These are phyloP conservation scores for Lasaia peninsularis DNA, from an alignment of 1,140 invertebrate species.

Conservation along the genomic window DNA sequence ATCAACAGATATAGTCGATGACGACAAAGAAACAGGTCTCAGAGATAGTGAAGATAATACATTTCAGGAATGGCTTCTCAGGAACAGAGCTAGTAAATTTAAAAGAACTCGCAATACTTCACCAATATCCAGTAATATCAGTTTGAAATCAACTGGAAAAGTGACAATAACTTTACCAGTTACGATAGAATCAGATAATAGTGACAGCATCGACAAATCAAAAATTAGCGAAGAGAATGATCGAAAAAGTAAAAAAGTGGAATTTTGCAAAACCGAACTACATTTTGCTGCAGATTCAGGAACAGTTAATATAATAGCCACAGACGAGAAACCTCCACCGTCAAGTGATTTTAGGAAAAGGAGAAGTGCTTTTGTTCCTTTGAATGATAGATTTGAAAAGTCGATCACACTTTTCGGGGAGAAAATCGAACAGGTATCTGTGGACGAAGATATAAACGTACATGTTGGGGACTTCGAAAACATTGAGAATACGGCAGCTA, in stretches of 20 bases:
- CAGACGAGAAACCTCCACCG: conserved; percentile 89
- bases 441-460: conserved; percentile 22
- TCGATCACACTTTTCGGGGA: conserved; percentile 63
- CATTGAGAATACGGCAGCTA: conserved; percentile 77
- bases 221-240: conserved; percentile 47
- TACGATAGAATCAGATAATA: conserved; percentile 47
- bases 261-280: conserved; percentile 91
- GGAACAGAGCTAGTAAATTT: conserved; percentile 47
- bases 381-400: conserved; percentile 62
- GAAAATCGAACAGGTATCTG: conserved; percentile 35
- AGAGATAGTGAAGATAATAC: conserved; percentile 39
- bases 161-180: conserved; percentile 70
- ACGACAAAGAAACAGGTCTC: conserved; percentile 33
- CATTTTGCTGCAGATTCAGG: conserved; percentile 91
- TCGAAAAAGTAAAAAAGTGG: conserved; percentile 84
- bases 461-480: conserved; percentile 41
- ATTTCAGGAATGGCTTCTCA: conserved; percentile 65
- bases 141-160: conserved; percentile 58
- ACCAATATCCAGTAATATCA: conserved; percentile 36
- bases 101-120: conserved; percentile 28
- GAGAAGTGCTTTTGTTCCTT: conserved; percentile 73
- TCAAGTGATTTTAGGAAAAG: conserved; percentile 86
- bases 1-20: conserved; percentile 81
- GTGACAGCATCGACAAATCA: conserved; percentile 21
- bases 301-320: conserved; percentile 90